Conservation (phyloP, 2,888 invertebrate genomes). For the Pandemis heparana region DNA sequence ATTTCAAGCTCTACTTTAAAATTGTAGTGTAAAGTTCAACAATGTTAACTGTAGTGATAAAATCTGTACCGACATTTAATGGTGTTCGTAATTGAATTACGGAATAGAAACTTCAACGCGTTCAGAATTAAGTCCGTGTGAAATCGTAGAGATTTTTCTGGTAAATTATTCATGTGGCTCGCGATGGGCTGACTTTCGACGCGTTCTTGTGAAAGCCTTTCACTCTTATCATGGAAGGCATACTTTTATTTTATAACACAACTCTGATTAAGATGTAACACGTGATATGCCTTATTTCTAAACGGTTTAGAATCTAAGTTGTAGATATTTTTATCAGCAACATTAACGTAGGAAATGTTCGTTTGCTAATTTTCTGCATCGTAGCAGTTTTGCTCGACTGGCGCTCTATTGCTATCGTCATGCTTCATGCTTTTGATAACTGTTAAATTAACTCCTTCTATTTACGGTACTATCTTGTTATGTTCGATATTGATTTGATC, state of each 20-base stretch:
- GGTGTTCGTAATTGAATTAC: conserved; percentile 74
- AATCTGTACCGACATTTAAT: conserved; percentile 17
- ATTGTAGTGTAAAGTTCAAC: conserved; percentile 10
- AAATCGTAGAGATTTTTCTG: conserved; percentile 86
- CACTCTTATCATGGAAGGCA: conserved; percentile 75
- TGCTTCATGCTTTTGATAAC: conserved; percentile 35
- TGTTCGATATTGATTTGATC: background rate
- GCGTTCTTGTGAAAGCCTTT: conserved; percentile 82
- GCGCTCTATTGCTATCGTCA: conserved; percentile 23
- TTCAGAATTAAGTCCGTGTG: conserved; percentile 81
- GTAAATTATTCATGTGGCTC: conserved; percentile 85
- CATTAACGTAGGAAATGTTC: conserved; percentile 15
- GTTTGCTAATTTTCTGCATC: conserved; percentile 36
- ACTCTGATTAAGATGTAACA: conserved; percentile 24
- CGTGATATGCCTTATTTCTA: conserved; percentile 15
- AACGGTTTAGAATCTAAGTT: background rate
- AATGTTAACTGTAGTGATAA: conserved; percentile 16
- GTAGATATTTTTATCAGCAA: background rate
- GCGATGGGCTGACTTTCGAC: conserved; percentile 81
- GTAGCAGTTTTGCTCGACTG: conserved; percentile 26
- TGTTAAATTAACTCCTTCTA: conserved; percentile 23
- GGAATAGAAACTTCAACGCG: conserved; percentile 82
- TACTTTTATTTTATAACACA: conserved; percentile 37
- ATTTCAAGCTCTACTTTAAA: background rate
- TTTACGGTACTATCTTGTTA: conserved; percentile 2